These are phyloP conservation scores for Yponomeuta sedellus DNA, from an alignment of 2,888 invertebrate species.

Conservation along the genomic window DNA sequence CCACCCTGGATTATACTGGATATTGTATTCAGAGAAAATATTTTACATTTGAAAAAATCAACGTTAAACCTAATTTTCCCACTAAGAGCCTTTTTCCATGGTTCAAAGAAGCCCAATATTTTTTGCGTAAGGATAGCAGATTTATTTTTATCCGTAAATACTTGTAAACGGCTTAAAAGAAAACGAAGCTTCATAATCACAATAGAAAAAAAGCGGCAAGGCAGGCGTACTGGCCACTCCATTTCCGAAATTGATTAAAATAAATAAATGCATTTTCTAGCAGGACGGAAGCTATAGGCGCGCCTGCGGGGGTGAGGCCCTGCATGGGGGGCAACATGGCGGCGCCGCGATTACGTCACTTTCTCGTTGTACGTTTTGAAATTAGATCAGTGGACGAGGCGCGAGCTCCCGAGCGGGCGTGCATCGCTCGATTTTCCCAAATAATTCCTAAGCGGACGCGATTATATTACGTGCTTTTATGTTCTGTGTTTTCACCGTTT, in stretches of 20 bases:
- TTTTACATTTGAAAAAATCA: too few species aligned
- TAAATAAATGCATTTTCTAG: slow-evolving; percentile 53
- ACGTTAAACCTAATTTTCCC: too few species aligned
- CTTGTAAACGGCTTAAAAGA: too few species aligned
- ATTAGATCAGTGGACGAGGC: slow-evolving; percentile 68
- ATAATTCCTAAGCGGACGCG: slow-evolving; percentile 35
- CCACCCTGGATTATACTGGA: too few species aligned
- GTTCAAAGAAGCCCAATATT: too few species aligned
- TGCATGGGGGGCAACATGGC: slow-evolving; percentile 52
- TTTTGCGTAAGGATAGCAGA: too few species aligned
- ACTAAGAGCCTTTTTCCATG: too few species aligned
- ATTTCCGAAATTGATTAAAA: slow-evolving; percentile 51
- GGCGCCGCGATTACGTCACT: slow-evolving; percentile 63
- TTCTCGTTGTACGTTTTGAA: slow-evolving; percentile 56
- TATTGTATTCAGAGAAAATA: too few species aligned
- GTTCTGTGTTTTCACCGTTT: slow-evolving; percentile 33
- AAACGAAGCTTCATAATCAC: not conserved
- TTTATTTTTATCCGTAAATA: too few species aligned
- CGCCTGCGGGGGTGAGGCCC: slow-evolving; percentile 38
- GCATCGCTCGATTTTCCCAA: not conserved
- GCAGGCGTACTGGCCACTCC: slow-evolving; percentile 7
- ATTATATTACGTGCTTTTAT: slow-evolving; percentile 38
- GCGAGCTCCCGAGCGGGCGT: slow-evolving; percentile 40
- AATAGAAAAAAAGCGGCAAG: not conserved
- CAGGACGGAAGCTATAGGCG: slow-evolving; percentile 44